Conservation (phyloP, 37 sponge, comb jelly and placozoan species). For the Cladorhizidae sp. region DNA sequence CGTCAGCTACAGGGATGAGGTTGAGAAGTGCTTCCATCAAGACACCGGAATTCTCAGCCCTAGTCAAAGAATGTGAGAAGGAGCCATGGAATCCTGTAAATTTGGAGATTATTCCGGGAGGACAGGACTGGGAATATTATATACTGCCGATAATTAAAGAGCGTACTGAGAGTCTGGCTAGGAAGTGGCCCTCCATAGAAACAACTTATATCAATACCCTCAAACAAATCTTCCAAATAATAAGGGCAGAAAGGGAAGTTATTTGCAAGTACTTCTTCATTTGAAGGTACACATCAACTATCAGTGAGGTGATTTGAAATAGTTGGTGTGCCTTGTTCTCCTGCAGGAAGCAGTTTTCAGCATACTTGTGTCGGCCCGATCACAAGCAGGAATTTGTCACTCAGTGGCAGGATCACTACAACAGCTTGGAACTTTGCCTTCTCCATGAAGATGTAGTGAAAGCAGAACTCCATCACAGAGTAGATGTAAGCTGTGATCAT, state of each 20-base stretch:
- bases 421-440: slow-evolving; percentile 70
- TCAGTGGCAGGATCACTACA: slow-evolving; percentile 87
- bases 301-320: neutral
- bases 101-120: slow-evolving; percentile 29
- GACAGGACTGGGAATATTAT: slow-evolving; percentile 57
- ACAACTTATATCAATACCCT: slow-evolving; percentile 65
- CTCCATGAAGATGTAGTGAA: slow-evolving; percentile 84
- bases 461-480: slow-evolving; percentile 92
- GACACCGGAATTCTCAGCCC: neutral
- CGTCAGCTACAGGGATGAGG: neutral
- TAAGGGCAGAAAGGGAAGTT: slow-evolving; percentile 79
- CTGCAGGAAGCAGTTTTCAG: slow-evolving; percentile 62
- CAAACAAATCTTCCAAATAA: slow-evolving; percentile 52
- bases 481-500: slow-evolving; percentile 67
- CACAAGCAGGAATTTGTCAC: slow-evolving; percentile 89
- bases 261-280: slow-evolving; percentile 77
- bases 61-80: neutral
- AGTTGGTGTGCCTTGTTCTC: neutral
- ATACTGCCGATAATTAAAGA: slow-evolving; percentile 13
- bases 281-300: slow-evolving; percentile 41
- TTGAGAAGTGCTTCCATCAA: neutral
- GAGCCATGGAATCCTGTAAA: neutral
- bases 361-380: slow-evolving; percentile 86
- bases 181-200: slow-evolving; percentile 81
- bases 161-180: slow-evolving; percentile 57